Evolutionary conservation across 2,797 vertebrate species (phyloP).

Genomic region (Buceros bicornis): DNA sequence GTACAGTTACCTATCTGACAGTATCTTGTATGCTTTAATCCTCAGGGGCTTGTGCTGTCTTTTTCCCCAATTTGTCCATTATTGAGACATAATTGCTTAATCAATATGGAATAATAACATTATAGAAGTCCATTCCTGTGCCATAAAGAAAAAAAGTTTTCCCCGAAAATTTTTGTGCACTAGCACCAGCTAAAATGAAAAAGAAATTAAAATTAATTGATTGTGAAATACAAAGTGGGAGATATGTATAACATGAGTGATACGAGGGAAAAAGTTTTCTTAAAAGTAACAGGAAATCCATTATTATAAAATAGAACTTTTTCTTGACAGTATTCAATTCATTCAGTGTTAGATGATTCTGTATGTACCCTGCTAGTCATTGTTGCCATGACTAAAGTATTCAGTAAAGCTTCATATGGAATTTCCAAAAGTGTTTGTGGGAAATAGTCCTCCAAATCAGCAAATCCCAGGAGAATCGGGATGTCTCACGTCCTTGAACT

Average conservation of each 20-base stretch:
- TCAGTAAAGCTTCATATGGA: background rate
- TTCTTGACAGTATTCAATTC: background rate
- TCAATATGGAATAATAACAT: background rate
- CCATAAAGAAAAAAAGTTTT: background rate
- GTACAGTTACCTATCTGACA: background rate
- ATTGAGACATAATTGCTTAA: background rate
- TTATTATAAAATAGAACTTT: background rate
- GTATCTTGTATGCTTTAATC: background rate
- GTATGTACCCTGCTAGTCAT: background rate
- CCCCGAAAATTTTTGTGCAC: background rate
- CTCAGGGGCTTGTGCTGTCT: background rate
- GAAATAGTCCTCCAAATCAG: background rate
- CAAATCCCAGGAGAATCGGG: rapidly evolving
- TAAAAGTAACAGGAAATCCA: background rate
- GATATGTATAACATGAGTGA: background rate
- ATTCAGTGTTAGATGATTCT: background rate
- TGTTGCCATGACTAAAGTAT: background rate
- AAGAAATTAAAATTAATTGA: background rate
- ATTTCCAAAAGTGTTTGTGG: rapidly evolving
- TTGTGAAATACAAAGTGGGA: background rate
- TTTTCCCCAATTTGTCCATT: background rate
- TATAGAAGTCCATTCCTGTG: background rate
- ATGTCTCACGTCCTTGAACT: background rate
- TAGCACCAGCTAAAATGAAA: background rate
- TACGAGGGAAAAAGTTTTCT: background rate